Base-by-base conservation (phyloP, 2,797 vertebrate species). In the Cephalopachus bancanus region DNA sequence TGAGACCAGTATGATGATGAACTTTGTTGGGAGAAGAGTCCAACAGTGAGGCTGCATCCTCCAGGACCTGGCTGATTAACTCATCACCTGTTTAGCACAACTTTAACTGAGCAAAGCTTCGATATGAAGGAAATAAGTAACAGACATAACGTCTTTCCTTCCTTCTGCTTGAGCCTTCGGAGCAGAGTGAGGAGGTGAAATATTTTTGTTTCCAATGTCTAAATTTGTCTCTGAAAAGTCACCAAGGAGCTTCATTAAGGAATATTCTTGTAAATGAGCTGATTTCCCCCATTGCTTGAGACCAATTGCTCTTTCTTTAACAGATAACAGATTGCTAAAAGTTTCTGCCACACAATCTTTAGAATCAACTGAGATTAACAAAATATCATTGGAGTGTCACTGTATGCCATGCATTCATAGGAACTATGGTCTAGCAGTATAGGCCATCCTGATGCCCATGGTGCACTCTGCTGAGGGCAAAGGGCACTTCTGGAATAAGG, bases 181-280 rank as follows among this genome's bases (percentile, higher is more conserved):
- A 97, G 87, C 69, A 80, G 97, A 97, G 90, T 97, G 87, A 97
- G 89, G 96, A 98, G 97, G 97, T 97, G 95, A 98, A 97, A 98
- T 97, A 95, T 96, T 97, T 78, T 91, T 44, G 44, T 97, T 97
- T 98, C 97, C 83, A 96, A 97, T 97, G 83, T 97, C 97, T 96
- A 97, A 98, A 95, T 95, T 95, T 74, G 37, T 72, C 86, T 3
- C 10, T 96, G 97, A 98, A 98, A 98, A 98, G 96, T 97, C 95
- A 98, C 93, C 96, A 95, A 96, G 95, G 89, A 98, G 83, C 49
- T 79, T 98, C 94, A 91, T 96, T 98, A 98, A 98, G 72, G 76
- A 92, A 94, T 94, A 98, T 93, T 92, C 87, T 97, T 96, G 91
- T 91, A 98, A 98, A 98, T 94, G 91, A 97, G 83, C 59, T 98